Conservation (phyloP, 2,888 invertebrate species). For the Caenorhabditis zanzibari region DNA sequence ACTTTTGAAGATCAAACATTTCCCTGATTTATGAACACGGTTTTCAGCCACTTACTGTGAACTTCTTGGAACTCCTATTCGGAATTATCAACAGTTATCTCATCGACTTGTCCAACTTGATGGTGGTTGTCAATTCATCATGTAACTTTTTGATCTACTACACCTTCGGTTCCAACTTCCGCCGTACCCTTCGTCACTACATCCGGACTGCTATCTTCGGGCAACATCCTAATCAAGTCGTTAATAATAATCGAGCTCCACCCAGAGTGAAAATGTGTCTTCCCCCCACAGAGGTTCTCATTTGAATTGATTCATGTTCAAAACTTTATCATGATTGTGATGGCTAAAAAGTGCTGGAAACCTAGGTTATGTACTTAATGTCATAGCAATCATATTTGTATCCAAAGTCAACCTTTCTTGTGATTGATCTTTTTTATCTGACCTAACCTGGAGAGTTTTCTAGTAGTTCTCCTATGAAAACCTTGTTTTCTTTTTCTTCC, state of each 20-base stretch:
- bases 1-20: constrained; percentile 14
- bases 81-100: constrained; percentile 79
- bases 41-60: constrained; percentile 81
- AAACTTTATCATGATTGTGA: not conserved
- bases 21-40: not conserved
- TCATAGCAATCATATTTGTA: too few relatives aligned
- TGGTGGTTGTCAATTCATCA: constrained; percentile 81
- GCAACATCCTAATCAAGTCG: not conserved
- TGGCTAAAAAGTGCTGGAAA: not conserved
- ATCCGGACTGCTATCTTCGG: constrained; percentile 47
- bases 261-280: constrained; percentile 58
- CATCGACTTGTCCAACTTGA: constrained; percentile 81
- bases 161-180: constrained; percentile 79
- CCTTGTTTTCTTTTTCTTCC: not conserved
- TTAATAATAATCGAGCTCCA: constrained; percentile 47
- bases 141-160: constrained; percentile 82
- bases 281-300: constrained; percentile 58
- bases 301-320: constrained; percentile 12
- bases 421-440: not conserved
- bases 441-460: not conserved
- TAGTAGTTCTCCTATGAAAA: not conserved
- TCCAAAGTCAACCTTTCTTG: not conserved
- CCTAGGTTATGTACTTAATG: too few relatives aligned
- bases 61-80: constrained; percentile 79
- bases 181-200: constrained; percentile 75